Evolutionary conservation across 2,797 vertebrate species (phyloP).

Genomic region (Varecia variegata): DNA sequence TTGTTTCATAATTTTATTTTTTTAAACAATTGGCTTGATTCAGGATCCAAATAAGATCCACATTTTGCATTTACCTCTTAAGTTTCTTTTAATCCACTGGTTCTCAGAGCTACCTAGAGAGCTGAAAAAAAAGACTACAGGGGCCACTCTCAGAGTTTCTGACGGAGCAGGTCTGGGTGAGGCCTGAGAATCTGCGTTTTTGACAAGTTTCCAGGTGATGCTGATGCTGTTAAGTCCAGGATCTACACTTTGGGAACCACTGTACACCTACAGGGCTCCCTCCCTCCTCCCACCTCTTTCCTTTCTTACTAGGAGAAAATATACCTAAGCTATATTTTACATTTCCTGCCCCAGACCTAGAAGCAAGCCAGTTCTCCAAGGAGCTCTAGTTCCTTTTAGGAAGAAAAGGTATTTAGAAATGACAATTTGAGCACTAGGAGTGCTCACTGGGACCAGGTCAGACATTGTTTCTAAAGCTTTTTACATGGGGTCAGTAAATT

Average conservation of each 20-base stretch:
- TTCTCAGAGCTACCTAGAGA: not conserved
- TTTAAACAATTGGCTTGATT: conserved; percentile 21
- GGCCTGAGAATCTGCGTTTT: not conserved
- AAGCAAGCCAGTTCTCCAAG: not conserved
- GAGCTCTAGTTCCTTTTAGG: not conserved
- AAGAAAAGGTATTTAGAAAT: not conserved
- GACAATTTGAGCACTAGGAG: not conserved
- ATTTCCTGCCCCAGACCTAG: not conserved
- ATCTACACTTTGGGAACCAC: not conserved
- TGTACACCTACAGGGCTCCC: not conserved
- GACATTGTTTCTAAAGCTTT: not conserved
- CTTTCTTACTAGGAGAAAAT: not conserved
- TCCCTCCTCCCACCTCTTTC: no score
- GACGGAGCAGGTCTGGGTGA: not conserved
- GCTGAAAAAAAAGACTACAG: not conserved
- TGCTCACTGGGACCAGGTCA: not conserved
- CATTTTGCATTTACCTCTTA: not conserved
- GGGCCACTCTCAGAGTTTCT: not conserved
- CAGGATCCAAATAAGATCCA: not conserved
- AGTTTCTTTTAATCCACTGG: not conserved
- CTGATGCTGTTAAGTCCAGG: not conserved
- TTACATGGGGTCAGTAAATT: not conserved
- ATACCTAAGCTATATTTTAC: not conserved
- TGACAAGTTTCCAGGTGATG: not conserved
- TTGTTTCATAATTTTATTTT: not conserved